A percentile compares a stretch with the other conserved stretches of the same genome.
Evolutionary conservation across 92 coral and sea anemone genomes (phyloP).

Genomic region (Galaxea fascicularis): DNA sequence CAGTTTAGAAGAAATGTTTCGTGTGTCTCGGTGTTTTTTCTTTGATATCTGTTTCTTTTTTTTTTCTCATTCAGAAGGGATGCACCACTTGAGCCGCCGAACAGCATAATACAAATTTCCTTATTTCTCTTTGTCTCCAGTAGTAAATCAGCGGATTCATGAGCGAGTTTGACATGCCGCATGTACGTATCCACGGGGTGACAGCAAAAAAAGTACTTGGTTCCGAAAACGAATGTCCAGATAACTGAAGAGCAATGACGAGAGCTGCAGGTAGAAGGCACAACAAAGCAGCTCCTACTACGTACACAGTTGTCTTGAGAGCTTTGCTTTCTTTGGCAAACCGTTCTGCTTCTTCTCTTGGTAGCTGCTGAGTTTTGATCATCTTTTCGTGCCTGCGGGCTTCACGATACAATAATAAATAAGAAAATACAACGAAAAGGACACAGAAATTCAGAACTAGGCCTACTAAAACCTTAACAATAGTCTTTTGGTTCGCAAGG

Average conservation of each 20-base stretch:
- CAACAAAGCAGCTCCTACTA: constrained; percentile 1
- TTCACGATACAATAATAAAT: not conserved
- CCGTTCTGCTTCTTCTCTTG: not conserved
- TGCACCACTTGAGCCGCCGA: not conserved
- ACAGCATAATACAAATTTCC: not conserved
- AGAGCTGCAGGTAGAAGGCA: not conserved
- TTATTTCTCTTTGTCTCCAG: not conserved
- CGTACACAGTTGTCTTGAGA: constrained; percentile 4
- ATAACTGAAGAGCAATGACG: not conserved
- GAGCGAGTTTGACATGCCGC: not conserved
- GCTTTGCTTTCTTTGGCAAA: constrained; percentile 5
- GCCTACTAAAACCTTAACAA: not conserved
- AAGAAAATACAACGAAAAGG: constrained; percentile 3
- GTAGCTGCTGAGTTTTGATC: constrained; percentile 11
- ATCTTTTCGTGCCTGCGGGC: not conserved
- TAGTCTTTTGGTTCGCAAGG: too few relatives aligned
- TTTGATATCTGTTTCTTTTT: too few relatives aligned
- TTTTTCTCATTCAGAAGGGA: not conserved
- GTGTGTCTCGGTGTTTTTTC: too few relatives aligned
- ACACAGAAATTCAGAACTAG: not conserved
- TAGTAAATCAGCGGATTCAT: too few relatives aligned
- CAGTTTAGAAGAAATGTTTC: too few relatives aligned
- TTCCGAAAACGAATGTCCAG: too few relatives aligned
- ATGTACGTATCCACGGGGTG: not conserved
- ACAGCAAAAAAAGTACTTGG: not conserved